These are phyloP conservation scores for Capitella teleta DNA, from an alignment of 1,140 invertebrate species.

Conservation along the genomic window DNA sequence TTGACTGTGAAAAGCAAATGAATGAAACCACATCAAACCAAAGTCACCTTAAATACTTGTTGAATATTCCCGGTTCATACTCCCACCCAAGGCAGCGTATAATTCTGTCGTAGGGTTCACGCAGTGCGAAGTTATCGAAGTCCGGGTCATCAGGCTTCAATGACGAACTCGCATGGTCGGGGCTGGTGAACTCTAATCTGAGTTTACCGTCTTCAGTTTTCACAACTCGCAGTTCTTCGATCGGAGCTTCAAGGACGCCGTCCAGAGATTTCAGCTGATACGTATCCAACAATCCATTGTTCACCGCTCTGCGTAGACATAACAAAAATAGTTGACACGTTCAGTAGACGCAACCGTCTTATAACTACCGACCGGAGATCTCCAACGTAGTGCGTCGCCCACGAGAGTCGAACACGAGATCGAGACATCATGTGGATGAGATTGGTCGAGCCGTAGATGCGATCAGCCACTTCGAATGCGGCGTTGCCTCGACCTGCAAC, in stretches of 20 bases:
- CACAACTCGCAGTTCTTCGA: neutral
- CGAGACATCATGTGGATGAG: slow-evolving; percentile 8
- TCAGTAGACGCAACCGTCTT: neutral
- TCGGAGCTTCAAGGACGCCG: slow-evolving; percentile 25
- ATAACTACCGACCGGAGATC: slow-evolving; percentile 5
- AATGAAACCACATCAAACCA: neutral
- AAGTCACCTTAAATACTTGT: slow-evolving; percentile 16
- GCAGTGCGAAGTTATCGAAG: slow-evolving; percentile 7
- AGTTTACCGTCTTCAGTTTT: neutral
- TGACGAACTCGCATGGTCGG: neutral
- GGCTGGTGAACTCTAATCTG: neutral
- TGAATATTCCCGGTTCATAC: slow-evolving; percentile 27
- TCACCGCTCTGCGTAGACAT: slow-evolving; percentile 15
- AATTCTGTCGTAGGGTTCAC: slow-evolving; percentile 27
- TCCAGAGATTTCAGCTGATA: slow-evolving; percentile 39
- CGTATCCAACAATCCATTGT: slow-evolving; percentile 34
- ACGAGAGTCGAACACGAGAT: slow-evolving; percentile 8
- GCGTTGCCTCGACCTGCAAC: slow-evolving; percentile 8
- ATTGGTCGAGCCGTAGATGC: slow-evolving; percentile 7
- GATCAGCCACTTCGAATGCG: slow-evolving; percentile 11
- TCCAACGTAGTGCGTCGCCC: slow-evolving; percentile 12
- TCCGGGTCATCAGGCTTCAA: neutral
- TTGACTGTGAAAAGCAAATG: neutral
- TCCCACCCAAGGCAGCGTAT: slow-evolving; percentile 30
- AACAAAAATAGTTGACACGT: neutral